Conservation (phyloP, 2,113 vertebrate genomes). For the Cathartes aura region DNA sequence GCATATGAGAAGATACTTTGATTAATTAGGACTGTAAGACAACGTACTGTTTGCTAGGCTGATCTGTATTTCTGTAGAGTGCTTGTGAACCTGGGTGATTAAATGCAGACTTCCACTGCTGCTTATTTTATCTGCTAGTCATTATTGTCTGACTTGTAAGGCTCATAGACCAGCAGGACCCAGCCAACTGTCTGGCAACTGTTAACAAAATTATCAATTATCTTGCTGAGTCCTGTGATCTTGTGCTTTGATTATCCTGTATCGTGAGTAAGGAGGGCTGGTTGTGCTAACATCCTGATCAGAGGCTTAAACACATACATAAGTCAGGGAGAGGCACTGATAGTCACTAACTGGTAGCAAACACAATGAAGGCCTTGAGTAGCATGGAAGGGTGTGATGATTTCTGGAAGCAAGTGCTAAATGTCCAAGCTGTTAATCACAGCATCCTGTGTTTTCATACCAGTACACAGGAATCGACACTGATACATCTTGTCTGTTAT, state of each 20-base stretch:
- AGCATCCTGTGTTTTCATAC: not conserved
- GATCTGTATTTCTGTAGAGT: not conserved
- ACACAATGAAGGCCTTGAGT: not conserved
- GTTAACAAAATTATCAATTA: conserved; percentile 13
- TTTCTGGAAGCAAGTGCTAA: not conserved
- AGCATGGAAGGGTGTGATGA: rapidly evolving
- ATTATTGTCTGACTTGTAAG: conserved; percentile 16
- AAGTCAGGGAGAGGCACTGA: not conserved
- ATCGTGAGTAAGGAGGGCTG: not conserved
- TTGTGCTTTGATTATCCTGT: not conserved
- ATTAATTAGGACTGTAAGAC: not conserved
- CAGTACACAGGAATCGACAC: not conserved
- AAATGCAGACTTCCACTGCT: not conserved
- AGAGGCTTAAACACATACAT: not conserved
- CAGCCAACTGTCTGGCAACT: conserved; percentile 24
- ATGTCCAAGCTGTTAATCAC: not conserved
- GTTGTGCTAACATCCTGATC: not conserved
- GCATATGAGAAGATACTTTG: not conserved
- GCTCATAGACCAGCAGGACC: not conserved
- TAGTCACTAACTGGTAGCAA: not conserved
- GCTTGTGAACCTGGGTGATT: not conserved
- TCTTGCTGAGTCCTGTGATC: not conserved
- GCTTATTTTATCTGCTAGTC: not conserved
- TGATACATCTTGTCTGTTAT: not conserved
- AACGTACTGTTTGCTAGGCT: not conserved